Percentiles rank a stretch among this genome's conserved stretches.
Evolutionary conservation across 2,113 vertebrate genomes (phyloP).

Genomic region (Corythoichthys haematopterus): DNA sequence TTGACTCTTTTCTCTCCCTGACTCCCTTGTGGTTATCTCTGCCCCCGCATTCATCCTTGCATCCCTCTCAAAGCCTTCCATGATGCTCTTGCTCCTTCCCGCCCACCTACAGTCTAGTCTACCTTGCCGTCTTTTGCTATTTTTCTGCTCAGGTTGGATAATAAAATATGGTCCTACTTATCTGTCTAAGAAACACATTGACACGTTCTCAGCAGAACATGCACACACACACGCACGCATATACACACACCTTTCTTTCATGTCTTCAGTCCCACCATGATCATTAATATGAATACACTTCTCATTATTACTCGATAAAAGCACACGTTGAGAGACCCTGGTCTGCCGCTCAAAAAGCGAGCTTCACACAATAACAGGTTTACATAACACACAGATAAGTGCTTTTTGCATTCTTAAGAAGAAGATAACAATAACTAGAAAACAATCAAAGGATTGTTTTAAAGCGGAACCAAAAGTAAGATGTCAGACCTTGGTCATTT

Average conservation of each 20-base stretch:
- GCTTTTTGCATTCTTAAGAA: not conserved
- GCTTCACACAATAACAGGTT: conserved; percentile 2
- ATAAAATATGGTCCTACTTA: conserved; percentile 17
- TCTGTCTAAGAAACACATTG: conserved; percentile 12
- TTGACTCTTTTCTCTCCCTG: conserved; percentile 7
- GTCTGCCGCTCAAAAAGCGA: no score
- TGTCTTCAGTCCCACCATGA: conserved; percentile 15
- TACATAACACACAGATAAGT: conserved; percentile 2
- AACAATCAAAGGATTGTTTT: not conserved
- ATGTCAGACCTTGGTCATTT: not conserved
- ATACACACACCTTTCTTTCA: conserved; percentile 27
- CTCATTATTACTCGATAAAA: conserved; percentile 32
- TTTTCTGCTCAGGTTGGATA: conserved; percentile 17
- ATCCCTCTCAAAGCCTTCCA: conserved; percentile 25
- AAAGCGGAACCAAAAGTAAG: not conserved
- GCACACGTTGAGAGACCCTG: conserved; percentile 8
- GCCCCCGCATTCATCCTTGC: conserved; percentile 23
- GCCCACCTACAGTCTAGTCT: conserved; percentile 3
- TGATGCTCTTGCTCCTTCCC: conserved; percentile 22
- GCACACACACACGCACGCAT: conserved; percentile 8
- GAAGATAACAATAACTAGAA: not conserved
- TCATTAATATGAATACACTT: conserved; percentile 30
- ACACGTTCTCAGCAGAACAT: conserved; percentile 14
- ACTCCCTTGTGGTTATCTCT: conserved; percentile 16
- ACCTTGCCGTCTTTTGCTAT: not conserved